A percentile compares a stretch with the other conserved stretches of the same genome.
Evolutionary conservation across 2,113 vertebrate species (phyloP).

Genomic region (Corythaixoides concolor): DNA sequence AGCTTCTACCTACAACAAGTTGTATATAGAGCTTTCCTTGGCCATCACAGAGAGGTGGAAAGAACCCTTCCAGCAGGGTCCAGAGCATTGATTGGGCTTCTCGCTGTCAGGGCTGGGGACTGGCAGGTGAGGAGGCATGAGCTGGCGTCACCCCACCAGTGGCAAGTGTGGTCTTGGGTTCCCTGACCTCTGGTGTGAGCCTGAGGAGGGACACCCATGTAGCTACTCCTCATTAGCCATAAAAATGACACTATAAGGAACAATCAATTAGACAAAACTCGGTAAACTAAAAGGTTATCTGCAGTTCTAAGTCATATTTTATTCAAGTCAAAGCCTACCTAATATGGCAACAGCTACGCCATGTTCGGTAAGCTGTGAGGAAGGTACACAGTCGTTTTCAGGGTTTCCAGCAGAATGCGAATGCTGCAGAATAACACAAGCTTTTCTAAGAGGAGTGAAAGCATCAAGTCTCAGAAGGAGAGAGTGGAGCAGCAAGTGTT

Average conservation of each 20-base stretch:
- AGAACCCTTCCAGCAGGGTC: neutral
- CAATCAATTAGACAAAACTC: neutral
- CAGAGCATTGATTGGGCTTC: neutral
- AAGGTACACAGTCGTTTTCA: neutral
- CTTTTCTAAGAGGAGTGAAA: neutral
- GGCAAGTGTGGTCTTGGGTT: neutral
- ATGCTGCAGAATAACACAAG: neutral
- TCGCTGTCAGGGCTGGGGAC: too few species aligned
- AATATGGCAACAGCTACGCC: neutral
- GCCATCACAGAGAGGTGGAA: neutral
- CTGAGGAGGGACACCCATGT: neutral
- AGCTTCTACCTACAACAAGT: neutral
- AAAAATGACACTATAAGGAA: neutral
- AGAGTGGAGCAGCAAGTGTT: neutral
- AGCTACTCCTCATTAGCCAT: neutral
- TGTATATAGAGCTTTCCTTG: neutral
- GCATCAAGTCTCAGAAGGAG: neutral
- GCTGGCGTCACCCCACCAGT: neutral
- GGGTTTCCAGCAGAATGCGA: neutral
- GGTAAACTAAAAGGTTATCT: neutral
- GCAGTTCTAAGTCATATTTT: neutral
- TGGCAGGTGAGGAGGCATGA: neutral
- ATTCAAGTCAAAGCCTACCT: neutral
- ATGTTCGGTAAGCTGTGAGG: neutral
- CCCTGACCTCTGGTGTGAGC: neutral